Conservation (phyloP, 2,888 invertebrate species). For the Drosophila yooni region DNA sequence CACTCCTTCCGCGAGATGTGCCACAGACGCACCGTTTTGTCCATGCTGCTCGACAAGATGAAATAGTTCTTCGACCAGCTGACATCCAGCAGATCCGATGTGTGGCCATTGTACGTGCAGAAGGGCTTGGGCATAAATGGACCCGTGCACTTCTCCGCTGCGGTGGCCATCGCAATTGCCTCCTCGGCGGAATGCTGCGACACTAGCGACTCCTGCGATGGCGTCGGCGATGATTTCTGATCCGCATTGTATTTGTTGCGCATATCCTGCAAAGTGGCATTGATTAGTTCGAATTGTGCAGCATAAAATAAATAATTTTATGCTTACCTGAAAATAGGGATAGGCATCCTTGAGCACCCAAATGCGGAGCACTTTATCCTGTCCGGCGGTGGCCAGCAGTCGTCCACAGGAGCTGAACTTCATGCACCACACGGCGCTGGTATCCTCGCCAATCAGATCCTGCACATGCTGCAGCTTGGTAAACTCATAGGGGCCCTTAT, state of each 20-base stretch:
- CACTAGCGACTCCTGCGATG: constrained; percentile 95
- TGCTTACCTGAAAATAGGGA: constrained; percentile 92
- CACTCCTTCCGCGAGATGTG: constrained; percentile 99
- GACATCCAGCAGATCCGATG: constrained; percentile 97
- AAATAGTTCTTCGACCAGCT: constrained; percentile 99
- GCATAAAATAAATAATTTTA: rapidly evolving
- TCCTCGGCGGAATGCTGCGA: constrained; percentile 90
- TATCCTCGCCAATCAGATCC: constrained; percentile 93
- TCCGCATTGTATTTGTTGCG: constrained; percentile 97
- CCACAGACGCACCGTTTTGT: constrained; percentile 98
- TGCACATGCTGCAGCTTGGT: constrained; percentile 95
- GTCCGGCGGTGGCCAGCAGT: constrained; percentile 97
- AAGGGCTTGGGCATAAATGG: constrained; percentile 96
- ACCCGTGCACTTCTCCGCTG: constrained; percentile 88
- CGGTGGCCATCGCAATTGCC: constrained; percentile 86
- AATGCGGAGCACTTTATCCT: constrained; percentile 96
- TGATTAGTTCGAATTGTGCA: neutral
- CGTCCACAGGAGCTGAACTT: constrained; percentile 98
- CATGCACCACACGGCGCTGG: constrained; percentile 99
- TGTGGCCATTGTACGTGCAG: constrained; percentile 97
- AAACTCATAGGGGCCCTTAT: constrained; percentile 99
- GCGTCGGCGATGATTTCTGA: constrained; percentile 94
- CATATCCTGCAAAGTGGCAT: constrained; percentile 90
- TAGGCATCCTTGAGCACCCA: constrained; percentile 97
- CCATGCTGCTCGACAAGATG: constrained; percentile 98